Base-by-base conservation (phyloP, 2,797 vertebrate species). In the Gymnoscopelus braueri region DNA sequence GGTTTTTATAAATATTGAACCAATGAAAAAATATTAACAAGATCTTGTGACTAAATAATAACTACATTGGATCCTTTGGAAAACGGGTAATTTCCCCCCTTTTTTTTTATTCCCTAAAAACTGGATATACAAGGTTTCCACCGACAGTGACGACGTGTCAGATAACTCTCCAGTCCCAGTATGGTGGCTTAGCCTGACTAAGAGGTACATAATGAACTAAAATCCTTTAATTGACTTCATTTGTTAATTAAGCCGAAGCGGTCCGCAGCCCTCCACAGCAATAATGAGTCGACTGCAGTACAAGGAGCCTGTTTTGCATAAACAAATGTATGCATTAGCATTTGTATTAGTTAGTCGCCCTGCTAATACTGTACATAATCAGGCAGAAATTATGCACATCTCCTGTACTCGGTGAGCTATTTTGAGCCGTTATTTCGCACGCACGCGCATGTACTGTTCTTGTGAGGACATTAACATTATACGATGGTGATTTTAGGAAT, bases 211-310 rank as follows among this genome's bases (percentile, higher is more conserved):
- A 82, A 91, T 90, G 80, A 87, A 81, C 80, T 69, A 79, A 85
- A 86, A 78, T 88, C 69, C 78, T 83, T 82, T 88, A 75, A 90
- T 84, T 89, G 75, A 69, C 73, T 78, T 79, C 63, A 84, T 90
- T 87, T 82, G 67, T 65, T 88, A 84, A 92, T 91, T 91, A 90
- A 88, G 87, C 88, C 88, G 75, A 80, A 71, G 74, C 59, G 74
- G 66, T 79, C 64, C 48, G 48, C 26, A 59, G 13, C 26, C 26
- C 35, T 13, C 29, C 12, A n/a, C 2, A 13, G 12, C 12, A 51
- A 7, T 51, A 29, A 56, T 56, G 23, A 56, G 54, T 26, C 11
- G 54, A 56, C 19, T 56, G 23, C 23, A 11, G 23, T 23, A 3
- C 10, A 13, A 3, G 23, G 23, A 15, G 10, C 52, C 23, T 23